Conservation (phyloP, 2,888 invertebrate species). For the Trachelus iudaicus region DNA sequence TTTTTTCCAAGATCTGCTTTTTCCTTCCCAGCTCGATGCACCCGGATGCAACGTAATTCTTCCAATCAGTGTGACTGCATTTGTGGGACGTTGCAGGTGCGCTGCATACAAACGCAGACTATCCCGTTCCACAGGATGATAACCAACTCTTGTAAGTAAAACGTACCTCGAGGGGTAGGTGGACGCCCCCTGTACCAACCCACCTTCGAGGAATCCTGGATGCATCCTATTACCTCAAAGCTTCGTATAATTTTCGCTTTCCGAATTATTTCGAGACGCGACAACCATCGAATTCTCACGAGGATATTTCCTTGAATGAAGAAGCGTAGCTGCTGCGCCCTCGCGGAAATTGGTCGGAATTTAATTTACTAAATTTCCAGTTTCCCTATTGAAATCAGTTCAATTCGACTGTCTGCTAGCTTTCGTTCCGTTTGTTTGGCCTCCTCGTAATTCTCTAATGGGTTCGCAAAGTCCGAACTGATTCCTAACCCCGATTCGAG, state of each 20-base stretch:
- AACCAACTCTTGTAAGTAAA: neutral
- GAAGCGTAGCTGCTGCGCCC: constrained; percentile 20
- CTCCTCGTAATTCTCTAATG: neutral
- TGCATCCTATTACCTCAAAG: constrained; percentile 29
- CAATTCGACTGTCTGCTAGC: constrained; percentile 49
- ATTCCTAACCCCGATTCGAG: constrained; percentile 4
- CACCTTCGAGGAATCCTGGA: constrained; percentile 8
- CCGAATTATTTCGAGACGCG: constrained; percentile 30
- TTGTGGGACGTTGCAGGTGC: constrained; percentile 13
- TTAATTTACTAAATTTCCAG: neutral
- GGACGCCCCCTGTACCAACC: neutral
- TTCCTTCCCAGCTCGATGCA: constrained; percentile 17
- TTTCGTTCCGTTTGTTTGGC: constrained; percentile 18
- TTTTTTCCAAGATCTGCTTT: constrained; percentile 3
- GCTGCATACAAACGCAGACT: constrained; percentile 20
- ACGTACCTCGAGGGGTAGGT: neutral
- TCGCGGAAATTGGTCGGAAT: constrained; percentile 36
- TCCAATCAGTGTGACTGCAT: constrained; percentile 28
- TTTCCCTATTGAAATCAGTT: constrained; percentile 45
- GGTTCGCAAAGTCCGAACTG: neutral
- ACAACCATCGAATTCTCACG: constrained; percentile 3
- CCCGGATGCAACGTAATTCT: constrained; percentile 22
- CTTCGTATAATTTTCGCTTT: constrained; percentile 35
- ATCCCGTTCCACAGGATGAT: neutral
- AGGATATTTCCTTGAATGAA: neutral